Evolutionary conservation across 2,888 invertebrate species (phyloP).

Genomic region (Invenusta paracnida): DNA sequence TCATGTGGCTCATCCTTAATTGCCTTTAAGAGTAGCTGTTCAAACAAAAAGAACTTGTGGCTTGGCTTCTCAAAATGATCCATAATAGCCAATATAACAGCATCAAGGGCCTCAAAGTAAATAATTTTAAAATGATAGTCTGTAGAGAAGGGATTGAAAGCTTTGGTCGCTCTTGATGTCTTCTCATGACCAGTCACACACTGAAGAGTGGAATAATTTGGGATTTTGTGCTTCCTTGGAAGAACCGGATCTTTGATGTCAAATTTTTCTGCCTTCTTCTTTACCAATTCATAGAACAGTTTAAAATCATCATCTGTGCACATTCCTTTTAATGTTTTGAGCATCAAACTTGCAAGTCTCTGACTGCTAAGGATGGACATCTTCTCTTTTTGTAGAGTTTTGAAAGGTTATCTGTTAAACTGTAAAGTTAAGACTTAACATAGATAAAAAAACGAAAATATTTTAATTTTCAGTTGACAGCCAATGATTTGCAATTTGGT

Average conservation of each 20-base stretch:
- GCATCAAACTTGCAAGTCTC: neutral
- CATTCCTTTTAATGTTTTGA: conserved; percentile 29
- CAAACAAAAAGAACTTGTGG: conserved; percentile 16
- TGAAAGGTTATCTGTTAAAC: conserved; percentile 29
- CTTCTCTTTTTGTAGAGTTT: conserved; percentile 25
- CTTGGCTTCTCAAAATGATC: conserved; percentile 10
- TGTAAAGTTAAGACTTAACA: conserved; percentile 15
- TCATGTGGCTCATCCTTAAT: neutral
- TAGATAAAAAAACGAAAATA: neutral
- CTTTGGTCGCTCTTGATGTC: conserved; percentile 26
- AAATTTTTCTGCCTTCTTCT: conserved; percentile 17
- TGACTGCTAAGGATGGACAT: conserved; percentile 1
- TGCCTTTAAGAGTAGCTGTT: neutral
- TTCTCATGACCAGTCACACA: conserved; percentile 8
- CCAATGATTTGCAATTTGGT: neutral
- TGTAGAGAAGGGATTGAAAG: conserved; percentile 25
- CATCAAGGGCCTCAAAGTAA: conserved; percentile 21
- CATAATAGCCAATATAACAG: conserved; percentile 17
- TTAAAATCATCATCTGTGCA: conserved; percentile 3
- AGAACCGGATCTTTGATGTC: neutral
- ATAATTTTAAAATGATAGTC: conserved; percentile 17
- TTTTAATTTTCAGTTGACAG: neutral
- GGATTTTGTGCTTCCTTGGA: conserved; percentile 13
- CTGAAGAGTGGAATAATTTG: conserved; percentile 26
- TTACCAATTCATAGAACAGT: conserved; percentile 11